phyloP scores from a whole-genome alignment of 2,797 vertebrate species.

The Anolis apletophallus region DNA sequence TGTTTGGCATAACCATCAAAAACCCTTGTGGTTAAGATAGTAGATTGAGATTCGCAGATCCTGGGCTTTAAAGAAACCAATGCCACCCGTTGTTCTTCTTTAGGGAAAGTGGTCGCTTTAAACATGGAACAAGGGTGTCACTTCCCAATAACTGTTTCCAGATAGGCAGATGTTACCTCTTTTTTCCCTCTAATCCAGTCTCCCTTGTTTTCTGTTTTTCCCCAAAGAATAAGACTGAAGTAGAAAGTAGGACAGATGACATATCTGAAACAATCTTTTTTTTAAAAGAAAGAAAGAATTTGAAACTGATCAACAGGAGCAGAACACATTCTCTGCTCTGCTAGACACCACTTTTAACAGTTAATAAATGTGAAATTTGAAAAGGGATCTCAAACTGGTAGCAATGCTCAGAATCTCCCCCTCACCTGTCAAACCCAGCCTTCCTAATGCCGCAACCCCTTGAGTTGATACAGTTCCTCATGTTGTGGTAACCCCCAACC shows the following conservation, averaged over 20 bases:
- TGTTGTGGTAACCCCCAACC: too few relatives aligned
- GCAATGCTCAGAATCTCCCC: neutral
- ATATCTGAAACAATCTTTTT: conserved; percentile 50
- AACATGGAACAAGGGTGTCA: conserved; percentile 68
- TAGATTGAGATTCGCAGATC: conserved; percentile 52
- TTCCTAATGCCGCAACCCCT: too few relatives aligned
- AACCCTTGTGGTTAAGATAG: conserved; percentile 61
- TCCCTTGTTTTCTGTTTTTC: conserved; percentile 66
- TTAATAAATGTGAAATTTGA: conserved; percentile 56
- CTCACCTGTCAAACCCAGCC: too few relatives aligned
- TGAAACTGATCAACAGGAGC: conserved; percentile 51
- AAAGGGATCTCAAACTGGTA: neutral
- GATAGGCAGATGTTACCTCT: conserved; percentile 2
- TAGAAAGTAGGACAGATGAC: conserved; percentile 68
- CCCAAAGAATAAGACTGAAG: conserved; percentile 55
- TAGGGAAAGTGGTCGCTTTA: conserved; percentile 66
- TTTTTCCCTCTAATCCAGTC: conserved; percentile 46
- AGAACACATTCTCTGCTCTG: conserved; percentile 50
- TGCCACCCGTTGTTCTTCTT: conserved; percentile 70
- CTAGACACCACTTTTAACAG: conserved; percentile 62
- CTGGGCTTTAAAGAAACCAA: conserved; percentile 54
- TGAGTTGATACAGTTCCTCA: too few relatives aligned
- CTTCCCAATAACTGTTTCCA: conserved; percentile 24
- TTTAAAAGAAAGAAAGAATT: conserved; percentile 47
- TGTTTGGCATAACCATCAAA: conserved; percentile 64